Evolutionary conservation across 1,140 invertebrate species (phyloP), one percentile per base, ranked within the genome.

Genomic region (Nomia melanderi): DNA sequence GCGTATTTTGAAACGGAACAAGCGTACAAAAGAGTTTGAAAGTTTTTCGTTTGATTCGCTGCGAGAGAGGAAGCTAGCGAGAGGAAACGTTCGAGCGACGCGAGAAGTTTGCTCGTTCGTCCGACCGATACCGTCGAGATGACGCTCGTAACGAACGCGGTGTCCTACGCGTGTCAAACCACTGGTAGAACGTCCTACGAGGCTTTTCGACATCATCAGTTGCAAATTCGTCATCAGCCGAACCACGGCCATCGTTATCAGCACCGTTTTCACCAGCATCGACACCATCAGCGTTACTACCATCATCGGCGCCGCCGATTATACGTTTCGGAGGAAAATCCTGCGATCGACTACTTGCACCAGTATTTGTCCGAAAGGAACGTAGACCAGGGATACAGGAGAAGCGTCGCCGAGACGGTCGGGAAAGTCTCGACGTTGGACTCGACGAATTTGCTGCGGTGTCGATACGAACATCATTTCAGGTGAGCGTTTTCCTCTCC

Each of bases 131-230:
- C n/a, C n/a, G 4, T 50, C 47, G 20, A 50, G 90, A 92, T 92
- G 91, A 92, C 91, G 86, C 88, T 92, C 71, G 90, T 92, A 87
- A 91, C 91, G 73, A 89, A 92, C 77, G 87, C 71, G 87, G 86
- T 81, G 67, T 85, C 76, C 50, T 92, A 92, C 84, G 78, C 88
- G 1, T 92, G 91, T 84, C 90, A 92, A 69, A 64, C 87, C 23
- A 77, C 84, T 50, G 78, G 78, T n/a, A 87, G 90, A 66, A 29
- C 87, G 23, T 70, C 88, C 0, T 90, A 91, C 81, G 89, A 91
- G 36, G 79, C 79, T 62, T 91, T 88, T 67, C 87, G 86, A 20
- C 83, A 85, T 39, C 83, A 91, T 77, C 90, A 90, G n/a, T 27
- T 79, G 9, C 84, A 86, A 20, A 74, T 77, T 5, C 44, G 33